Evolutionary conservation across 1,140 invertebrate species (phyloP), one percentile per base, ranked within the genome.

Genomic region (Zaprionus vittiger): DNA sequence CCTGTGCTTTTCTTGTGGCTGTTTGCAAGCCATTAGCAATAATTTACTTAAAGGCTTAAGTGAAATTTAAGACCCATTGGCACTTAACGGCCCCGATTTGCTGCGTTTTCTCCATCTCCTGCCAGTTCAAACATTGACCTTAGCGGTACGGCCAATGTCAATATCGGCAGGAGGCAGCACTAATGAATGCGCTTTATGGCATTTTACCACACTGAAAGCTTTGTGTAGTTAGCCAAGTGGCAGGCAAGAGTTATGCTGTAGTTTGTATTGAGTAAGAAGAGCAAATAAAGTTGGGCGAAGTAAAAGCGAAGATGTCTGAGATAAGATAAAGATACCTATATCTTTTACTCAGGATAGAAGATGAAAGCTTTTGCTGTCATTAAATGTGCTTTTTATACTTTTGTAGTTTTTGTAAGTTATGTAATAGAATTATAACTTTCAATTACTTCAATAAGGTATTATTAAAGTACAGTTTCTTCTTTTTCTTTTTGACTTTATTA

Each of bases 31-130:
- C 85, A 90, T 90, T 90, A 90, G 85, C 79, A 73, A 77, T 90
- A 90, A 90, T 90, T 90, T 90, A 77, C 79, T 90, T 82, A 90
- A 85, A 90, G 81, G 81, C 81, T 90, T 85, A 77, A 82, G 63
- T 61, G 72, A 74, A 81, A 83, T 79, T 64, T 80, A 60, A 77
- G 81, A 73, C 69, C 60, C 61, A 73, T 71, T 80, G 56, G 56
- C 73, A 80, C 70, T 73, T 66, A 77, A 66, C 28, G 49, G 57
- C 38, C 38, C 56, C 56, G 56, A 54, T 61, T 38, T 41, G 14
- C 54, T 7, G 31, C 47, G 57, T 26, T 69, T 61, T 61, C 56
- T 37, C 38, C 57, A 37, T 47, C 54, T 34, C n/a, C 31, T 22
- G 24, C 57, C 55, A 15, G 34, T 20, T 26, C 22, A 56, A 68